A percentile compares a stretch with the other conserved stretches of the same genome.
Conservation (phyloP, 92 coral and sea anemone genomes). For the Zoanthus sansibaricus region DNA sequence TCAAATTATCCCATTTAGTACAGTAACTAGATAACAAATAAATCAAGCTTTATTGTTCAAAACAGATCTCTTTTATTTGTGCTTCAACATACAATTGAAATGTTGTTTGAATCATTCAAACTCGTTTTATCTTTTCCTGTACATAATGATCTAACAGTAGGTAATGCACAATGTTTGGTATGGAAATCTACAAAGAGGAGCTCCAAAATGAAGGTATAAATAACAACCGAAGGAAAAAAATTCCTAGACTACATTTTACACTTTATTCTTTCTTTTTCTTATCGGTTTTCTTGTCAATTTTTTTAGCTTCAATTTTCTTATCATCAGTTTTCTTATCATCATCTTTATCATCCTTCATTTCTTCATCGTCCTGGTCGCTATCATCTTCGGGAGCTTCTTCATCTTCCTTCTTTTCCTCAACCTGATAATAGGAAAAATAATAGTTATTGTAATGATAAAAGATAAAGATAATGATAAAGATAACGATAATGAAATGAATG, state of each 20-base stretch:
- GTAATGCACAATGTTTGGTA: background rate
- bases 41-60: conserved; percentile 30
- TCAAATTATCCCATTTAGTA: background rate
- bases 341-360: conserved; percentile 52
- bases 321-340: conserved; percentile 65
- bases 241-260: conserved; percentile 21
- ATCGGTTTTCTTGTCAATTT: conserved; percentile 52
- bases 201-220: conserved; percentile 45
- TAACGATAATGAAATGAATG: no score
- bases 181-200: conserved; percentile 35
- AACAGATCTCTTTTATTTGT: conserved; percentile 31
- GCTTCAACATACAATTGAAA: conserved; percentile 27
- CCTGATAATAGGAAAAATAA: background rate
- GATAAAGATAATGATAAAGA: no score
- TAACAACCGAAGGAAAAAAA: conserved; percentile 1
- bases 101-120: conserved; percentile 30
- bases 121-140: conserved; percentile 19
- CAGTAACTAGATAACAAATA: background rate
- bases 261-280: conserved; percentile 54
- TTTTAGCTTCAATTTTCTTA: conserved; percentile 31
- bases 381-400: conserved; percentile 49
- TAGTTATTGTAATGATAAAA: background rate
- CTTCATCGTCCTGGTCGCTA: conserved; percentile 55
- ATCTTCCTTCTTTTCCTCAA: conserved; percentile 48
- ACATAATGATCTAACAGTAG: background rate